A percentile compares a stretch with the other conserved stretches of the same genome.
Conservation (phyloP, 2,113 vertebrate species). For the Synchiropus splendidus region DNA sequence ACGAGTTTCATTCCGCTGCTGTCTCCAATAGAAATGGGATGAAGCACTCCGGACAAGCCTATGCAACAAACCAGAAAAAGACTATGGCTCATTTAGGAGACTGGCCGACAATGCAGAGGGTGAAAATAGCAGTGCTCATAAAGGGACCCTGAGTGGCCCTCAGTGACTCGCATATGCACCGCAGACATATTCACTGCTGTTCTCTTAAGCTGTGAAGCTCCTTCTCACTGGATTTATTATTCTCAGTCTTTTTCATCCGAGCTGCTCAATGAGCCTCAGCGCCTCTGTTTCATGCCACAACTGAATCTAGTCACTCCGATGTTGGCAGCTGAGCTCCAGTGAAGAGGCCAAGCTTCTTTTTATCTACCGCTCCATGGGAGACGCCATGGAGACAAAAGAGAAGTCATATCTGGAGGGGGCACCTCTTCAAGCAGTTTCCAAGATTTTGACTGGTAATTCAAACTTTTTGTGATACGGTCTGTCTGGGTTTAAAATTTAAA, state of each 20-base stretch:
- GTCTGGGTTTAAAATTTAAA: no score
- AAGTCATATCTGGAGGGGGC: no score
- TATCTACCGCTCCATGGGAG: conserved; percentile 9
- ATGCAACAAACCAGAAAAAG: no score
- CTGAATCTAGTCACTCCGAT: conserved; percentile 44
- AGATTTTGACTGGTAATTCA: no score
- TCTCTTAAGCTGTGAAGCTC: conserved; percentile 13
- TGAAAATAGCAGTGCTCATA: conserved; percentile 44
- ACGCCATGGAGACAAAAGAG: conserved; percentile 8
- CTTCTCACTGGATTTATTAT: conserved; percentile 48
- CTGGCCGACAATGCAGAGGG: conserved; percentile 19
- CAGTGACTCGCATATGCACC: conserved; percentile 17
- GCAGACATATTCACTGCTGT: conserved; percentile 29
- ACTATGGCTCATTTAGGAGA: conserved; percentile 13
- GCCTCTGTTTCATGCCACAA: conserved; percentile 50
- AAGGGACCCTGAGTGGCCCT: conserved; percentile 46
- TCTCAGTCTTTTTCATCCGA: conserved; percentile 32
- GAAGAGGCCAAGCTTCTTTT: conserved; percentile 20
- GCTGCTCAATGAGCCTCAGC: conserved; percentile 35
- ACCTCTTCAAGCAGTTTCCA: no score
- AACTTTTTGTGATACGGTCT: no score
- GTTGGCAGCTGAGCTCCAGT: conserved; percentile 19
- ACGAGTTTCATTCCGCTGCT: no score
- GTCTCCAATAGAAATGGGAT: no score
- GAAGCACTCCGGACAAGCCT: no score